Evolutionary conservation across 2,113 vertebrate genomes (phyloP).

Genomic region (Ammodytes marinus): DNA sequence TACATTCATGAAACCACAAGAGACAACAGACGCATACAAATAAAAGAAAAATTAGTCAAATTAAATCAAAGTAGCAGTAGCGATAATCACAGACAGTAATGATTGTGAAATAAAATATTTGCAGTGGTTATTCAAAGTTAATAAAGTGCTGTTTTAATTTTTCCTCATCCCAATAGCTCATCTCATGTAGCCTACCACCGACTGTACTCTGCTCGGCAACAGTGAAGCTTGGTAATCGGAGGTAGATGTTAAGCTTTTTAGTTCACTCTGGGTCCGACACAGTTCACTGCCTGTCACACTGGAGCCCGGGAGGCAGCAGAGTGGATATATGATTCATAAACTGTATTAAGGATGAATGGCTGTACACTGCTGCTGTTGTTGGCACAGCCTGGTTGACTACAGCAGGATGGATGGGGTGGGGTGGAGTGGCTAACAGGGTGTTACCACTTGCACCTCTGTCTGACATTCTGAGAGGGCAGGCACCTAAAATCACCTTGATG

Average conservation of each 20-base stretch:
- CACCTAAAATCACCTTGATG: background rate
- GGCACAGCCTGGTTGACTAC: background rate
- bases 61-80: too few species aligned
- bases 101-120: too few species aligned
- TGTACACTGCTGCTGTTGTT: constrained; percentile 23
- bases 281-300: background rate
- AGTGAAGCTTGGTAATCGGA: constrained; percentile 20
- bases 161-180: too few species aligned
- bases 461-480: constrained; percentile 1
- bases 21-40: too few species aligned
- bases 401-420: background rate
- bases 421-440: background rate
- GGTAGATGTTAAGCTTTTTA: constrained; percentile 25
- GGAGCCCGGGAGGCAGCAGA: background rate
- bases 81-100: too few species aligned
- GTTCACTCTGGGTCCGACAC: constrained; percentile 12
- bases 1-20: too few species aligned
- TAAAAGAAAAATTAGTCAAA: too few species aligned
- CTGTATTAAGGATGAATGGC: constrained; percentile 19
- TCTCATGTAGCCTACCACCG: too few species aligned
- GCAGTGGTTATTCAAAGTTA: too few species aligned
- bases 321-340: constrained; percentile 23
- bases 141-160: too few species aligned
- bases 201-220: constrained; percentile 12
- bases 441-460: background rate